Percentiles rank a stretch among this genome's conserved stretches.
phyloP scores from a whole-genome alignment of 2,797 vertebrate genomes.

The Vespertilio murinus region DNA sequence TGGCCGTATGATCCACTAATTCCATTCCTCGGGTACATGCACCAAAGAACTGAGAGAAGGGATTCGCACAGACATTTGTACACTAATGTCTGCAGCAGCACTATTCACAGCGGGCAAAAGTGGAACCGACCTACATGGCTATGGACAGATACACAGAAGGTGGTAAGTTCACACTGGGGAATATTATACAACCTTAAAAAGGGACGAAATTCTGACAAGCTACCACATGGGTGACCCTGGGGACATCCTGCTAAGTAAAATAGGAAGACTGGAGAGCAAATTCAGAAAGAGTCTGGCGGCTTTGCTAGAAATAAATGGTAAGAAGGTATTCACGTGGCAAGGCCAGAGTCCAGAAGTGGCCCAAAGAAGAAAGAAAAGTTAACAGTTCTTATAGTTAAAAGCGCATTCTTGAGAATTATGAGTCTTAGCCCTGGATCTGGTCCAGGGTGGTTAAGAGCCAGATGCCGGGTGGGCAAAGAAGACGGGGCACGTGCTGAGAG shows the following conservation, averaged over 20 bases:
- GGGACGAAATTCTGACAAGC: background rate
- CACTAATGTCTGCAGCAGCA: background rate
- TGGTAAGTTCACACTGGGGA: background rate
- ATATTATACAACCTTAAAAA: background rate
- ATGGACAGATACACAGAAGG: background rate
- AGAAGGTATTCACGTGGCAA: background rate
- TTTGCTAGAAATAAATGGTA: background rate
- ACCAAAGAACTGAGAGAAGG: background rate
- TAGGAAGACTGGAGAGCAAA: background rate
- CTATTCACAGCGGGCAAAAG: background rate
- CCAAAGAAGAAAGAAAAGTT: background rate
- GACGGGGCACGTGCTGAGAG: accelerated
- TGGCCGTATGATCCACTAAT: background rate
- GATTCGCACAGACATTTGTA: background rate
- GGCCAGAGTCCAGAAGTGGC: no score
- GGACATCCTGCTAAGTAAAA: background rate
- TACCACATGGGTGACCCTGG: background rate
- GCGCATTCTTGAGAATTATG: background rate
- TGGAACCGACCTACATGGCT: background rate
- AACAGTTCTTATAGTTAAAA: background rate
- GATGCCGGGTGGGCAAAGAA: background rate
- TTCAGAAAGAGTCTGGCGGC: background rate
- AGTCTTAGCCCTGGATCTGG: background rate
- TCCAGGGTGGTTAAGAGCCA: background rate
- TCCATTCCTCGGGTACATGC: background rate